Evolutionary conservation across 2,797 vertebrate species (phyloP), one percentile per base, ranked within the genome.

Genomic region (Poeciliopsis turneri): DNA sequence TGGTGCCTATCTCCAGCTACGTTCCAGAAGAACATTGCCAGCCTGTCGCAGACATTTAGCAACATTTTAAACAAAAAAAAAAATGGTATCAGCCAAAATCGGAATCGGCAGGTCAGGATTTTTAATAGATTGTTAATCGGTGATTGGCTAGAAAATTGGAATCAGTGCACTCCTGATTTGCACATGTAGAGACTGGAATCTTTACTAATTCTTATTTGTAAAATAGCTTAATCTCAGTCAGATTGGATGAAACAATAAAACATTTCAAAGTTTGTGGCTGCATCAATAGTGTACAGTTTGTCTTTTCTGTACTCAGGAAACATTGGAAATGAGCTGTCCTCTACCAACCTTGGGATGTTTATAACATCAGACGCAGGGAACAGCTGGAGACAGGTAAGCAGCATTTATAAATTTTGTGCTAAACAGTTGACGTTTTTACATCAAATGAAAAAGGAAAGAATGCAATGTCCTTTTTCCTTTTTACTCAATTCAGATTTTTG

Each of bases 341-440:
- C 97, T 66, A 95, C 94, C 28, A 97, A 97, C 72, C 94, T 97
- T 87, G 96, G 96, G 0, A 96, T 98, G 93, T 99, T 97, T 94
- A 95, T 99, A 90, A 97, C 98, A 84, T 97, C 97, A 16, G 98
- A 99, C 84, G 97, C 96, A 78, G 98, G 97, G 82, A 99, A 99
- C 92, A 98, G 95, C 16, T 99, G 98, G 98, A 97, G 97, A 96
- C 97, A 99, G 96, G 98, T 99, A 83, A 84, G 81, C 78, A 16
- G 59, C n/a, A 55, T 79, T 76, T 45, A 25, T 68, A 64, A 10
- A 7, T 4, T 7, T 45, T 75, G 49, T 76, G 15, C 79, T 80
- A 41, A 83, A 77, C 45, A 75, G 39, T 81, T 59, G 36, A 74
- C 49, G 33, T 53, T n/a, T 49, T 69, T 36, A 43, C 39, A 75